Conservation (phyloP, 2,797 vertebrate genomes). For the Lagocephalus sceleratus region DNA sequence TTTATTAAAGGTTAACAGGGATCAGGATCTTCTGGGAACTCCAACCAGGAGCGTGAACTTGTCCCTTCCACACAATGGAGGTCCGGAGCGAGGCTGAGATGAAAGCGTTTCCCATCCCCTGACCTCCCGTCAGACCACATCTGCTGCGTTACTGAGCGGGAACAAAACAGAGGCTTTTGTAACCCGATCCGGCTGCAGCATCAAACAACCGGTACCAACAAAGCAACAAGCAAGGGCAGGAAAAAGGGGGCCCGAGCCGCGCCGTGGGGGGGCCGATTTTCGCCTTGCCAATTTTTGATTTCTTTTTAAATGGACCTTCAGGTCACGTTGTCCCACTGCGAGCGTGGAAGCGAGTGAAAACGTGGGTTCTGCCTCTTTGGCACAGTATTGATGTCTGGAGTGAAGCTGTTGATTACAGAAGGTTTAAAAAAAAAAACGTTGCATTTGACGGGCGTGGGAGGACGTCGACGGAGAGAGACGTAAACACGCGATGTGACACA, state of each 20-base stretch:
- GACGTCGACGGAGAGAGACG: conserved; percentile 30
- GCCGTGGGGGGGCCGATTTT: too few species aligned
- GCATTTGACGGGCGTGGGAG: conserved; percentile 18
- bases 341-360: too few species aligned
- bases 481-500: conserved; percentile 44
- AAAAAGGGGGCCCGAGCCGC: too few species aligned
- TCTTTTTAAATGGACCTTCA: too few species aligned
- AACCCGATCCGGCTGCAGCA: conserved; percentile 64
- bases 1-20: too few species aligned
- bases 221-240: conserved; percentile 51
- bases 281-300: too few species aligned
- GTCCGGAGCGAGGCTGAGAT: conserved; percentile 61
- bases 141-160: conserved; percentile 48
- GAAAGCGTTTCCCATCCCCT: conserved; percentile 75
- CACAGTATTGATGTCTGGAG: not conserved
- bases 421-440: conserved; percentile 9
- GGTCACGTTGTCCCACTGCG: too few species aligned
- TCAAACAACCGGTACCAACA: conserved; percentile 65
- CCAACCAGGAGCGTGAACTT: conserved; percentile 42
- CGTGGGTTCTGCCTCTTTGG: not conserved
- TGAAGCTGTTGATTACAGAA: conserved; percentile 10
- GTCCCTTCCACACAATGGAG: conserved; percentile 62
- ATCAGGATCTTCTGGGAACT: conserved; percentile 47
- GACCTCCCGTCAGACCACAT: conserved; percentile 64
- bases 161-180: conserved; percentile 73